A percentile compares a stretch with the other conserved stretches of the same genome.
Evolutionary conservation across 1,140 invertebrate genomes (phyloP).

Genomic region (Hypsibius dujardini): DNA sequence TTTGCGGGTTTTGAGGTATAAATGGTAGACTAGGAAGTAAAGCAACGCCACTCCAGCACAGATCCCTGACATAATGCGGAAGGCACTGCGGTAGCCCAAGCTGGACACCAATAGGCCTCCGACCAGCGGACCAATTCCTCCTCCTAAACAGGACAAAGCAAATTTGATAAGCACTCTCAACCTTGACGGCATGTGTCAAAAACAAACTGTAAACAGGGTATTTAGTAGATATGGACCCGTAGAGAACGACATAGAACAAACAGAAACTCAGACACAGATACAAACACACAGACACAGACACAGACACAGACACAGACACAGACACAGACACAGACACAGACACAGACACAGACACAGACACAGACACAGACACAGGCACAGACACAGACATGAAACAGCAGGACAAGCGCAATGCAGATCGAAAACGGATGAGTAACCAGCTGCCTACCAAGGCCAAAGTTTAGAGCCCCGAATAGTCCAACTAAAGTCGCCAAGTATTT

Average conservation of each 20-base stretch:
- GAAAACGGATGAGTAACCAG: too few relatives aligned
- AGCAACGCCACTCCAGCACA: neutral
- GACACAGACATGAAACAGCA: too few relatives aligned
- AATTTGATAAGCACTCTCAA: neutral
- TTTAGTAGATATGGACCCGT: too few relatives aligned
- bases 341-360: too few relatives aligned
- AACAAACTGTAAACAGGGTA: too few relatives aligned
- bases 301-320: too few relatives aligned
- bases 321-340: too few relatives aligned
- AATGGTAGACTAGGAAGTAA: neutral
- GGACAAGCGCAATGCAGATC: too few relatives aligned
- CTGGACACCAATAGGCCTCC: neutral
- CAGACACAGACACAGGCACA: too few relatives aligned
- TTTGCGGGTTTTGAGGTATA: neutral
- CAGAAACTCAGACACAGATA: too few relatives aligned
- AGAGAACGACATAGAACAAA: too few relatives aligned
- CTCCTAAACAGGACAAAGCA: neutral
- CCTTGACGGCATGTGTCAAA: neutral
- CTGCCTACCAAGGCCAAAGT: slow-evolving; percentile 7
- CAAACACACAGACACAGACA: too few relatives aligned
- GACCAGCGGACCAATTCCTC: slow-evolving; percentile 3
- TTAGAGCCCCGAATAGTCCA: neutral
- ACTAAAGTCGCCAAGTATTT: neutral
- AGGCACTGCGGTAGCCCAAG: neutral
- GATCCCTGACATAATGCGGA: neutral